phyloP scores from a whole-genome alignment of 2,113 vertebrate genomes.

The Machaerirhynchus nigripectus region DNA sequence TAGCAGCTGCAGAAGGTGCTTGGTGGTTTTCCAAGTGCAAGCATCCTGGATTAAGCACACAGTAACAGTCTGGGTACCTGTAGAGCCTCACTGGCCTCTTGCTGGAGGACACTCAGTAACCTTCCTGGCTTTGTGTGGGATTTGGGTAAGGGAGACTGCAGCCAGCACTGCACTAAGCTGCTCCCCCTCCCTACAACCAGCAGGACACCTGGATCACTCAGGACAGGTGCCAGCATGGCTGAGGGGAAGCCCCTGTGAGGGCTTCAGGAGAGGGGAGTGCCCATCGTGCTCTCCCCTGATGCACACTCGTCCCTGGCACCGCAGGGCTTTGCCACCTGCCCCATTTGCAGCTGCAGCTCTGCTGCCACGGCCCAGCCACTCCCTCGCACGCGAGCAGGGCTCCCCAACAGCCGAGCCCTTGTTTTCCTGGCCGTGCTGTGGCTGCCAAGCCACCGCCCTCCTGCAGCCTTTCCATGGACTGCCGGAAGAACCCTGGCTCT shows the following conservation, averaged over 20 bases:
- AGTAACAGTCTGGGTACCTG: not conserved
- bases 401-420: not conserved
- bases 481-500: not conserved
- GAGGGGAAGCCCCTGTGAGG: not conserved
- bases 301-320: not conserved
- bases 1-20: not conserved
- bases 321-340: not conserved
- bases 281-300: accelerated
- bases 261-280: not conserved
- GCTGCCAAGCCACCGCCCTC: not conserved
- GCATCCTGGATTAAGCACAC: not conserved
- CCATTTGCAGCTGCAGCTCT: not conserved
- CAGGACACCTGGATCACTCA: not conserved
- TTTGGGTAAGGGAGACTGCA: not conserved
- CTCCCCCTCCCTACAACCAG: not conserved
- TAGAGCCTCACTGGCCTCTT: not conserved
- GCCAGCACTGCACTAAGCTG: not conserved
- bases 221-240: not conserved
- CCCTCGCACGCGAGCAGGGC: not conserved
- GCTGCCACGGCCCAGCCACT: not conserved
- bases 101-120: not conserved
- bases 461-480: not conserved
- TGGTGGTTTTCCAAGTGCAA: not conserved
- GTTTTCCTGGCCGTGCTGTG: not conserved
- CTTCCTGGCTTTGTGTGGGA: not conserved